phyloP scores from a whole-genome alignment of 2,888 invertebrate species.

The Chesias legatella region DNA sequence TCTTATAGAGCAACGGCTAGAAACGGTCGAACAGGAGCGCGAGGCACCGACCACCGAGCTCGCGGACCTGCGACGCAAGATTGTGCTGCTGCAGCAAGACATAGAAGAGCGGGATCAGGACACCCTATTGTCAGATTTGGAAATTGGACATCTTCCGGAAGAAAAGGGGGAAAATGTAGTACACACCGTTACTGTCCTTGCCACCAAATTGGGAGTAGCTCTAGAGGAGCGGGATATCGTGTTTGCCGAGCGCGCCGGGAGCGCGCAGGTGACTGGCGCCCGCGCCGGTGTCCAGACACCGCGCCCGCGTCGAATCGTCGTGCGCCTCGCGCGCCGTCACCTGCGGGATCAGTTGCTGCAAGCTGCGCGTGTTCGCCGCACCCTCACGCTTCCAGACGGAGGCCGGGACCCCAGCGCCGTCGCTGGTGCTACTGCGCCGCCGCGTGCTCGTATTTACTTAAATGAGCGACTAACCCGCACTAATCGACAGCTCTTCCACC shows the following conservation, averaged over 20 bases:
- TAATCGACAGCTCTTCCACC: conserved; percentile 7
- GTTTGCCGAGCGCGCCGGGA: not conserved
- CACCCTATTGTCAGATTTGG: not conserved
- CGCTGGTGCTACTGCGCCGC: not conserved
- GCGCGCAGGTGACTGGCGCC: not conserved
- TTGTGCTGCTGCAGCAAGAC: not conserved
- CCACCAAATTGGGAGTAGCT: not conserved
- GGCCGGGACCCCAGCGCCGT: not conserved
- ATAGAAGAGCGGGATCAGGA: conserved; percentile 8
- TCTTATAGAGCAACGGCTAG: too few relatives aligned
- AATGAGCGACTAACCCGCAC: conserved; percentile 5
- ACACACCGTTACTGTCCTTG: conserved; percentile 2
- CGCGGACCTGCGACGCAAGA: conserved; percentile 1
- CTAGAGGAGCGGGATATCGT: not conserved
- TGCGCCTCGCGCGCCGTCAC: not conserved
- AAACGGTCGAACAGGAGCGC: too few relatives aligned
- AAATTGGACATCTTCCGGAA: conserved; percentile 5
- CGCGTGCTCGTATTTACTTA: not conserved
- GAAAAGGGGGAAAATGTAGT: conserved; percentile 3
- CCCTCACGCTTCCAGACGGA: not conserved
- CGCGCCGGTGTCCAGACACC: not conserved
- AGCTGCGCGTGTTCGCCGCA: conserved; percentile 1
- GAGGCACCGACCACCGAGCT: not conserved
- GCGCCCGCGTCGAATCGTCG: not conserved
- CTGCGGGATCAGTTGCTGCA: not conserved